Conservation (phyloP, 2,113 vertebrate genomes). For the Maccullochella peelii region DNA sequence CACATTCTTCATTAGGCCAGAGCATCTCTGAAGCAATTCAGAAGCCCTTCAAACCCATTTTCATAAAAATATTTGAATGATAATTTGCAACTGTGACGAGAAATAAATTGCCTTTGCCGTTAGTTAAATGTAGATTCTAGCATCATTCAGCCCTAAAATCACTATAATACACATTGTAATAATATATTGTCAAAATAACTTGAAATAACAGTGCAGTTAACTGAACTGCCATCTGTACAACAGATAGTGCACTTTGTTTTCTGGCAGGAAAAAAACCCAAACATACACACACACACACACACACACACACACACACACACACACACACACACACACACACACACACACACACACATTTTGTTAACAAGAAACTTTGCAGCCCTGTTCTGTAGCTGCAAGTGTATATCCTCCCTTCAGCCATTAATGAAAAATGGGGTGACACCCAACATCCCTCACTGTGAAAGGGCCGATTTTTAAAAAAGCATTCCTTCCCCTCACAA, state of each 20-base stretch:
- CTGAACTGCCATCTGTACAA: neutral
- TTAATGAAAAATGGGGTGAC: constrained; percentile 60
- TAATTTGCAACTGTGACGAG: constrained; percentile 34
- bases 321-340: constrained; percentile 1
- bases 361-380: constrained; percentile 29
- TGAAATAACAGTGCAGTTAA: constrained; percentile 12
- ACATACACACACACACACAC: neutral
- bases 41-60: constrained; percentile 35
- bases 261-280: neutral
- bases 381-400: neutral
- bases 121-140: constrained; percentile 11
- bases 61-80: constrained; percentile 44
- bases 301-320: neutral
- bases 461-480: constrained; percentile 74
- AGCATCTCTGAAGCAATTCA: constrained; percentile 51
- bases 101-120: constrained; percentile 20
- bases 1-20: constrained; percentile 52
- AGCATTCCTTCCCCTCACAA: constrained; percentile 79
- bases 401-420: constrained; percentile 11
- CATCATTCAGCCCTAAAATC: constrained; percentile 6
- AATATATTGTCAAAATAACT: constrained; percentile 19
- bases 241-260: neutral
- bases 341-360: neutral
- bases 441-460: constrained; percentile 68
- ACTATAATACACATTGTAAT: constrained; percentile 21